A percentile compares a stretch with the other conserved stretches of the same genome.
Evolutionary conservation across 1,140 invertebrate genomes (phyloP).

Genomic region (Drosophila arawakana): DNA sequence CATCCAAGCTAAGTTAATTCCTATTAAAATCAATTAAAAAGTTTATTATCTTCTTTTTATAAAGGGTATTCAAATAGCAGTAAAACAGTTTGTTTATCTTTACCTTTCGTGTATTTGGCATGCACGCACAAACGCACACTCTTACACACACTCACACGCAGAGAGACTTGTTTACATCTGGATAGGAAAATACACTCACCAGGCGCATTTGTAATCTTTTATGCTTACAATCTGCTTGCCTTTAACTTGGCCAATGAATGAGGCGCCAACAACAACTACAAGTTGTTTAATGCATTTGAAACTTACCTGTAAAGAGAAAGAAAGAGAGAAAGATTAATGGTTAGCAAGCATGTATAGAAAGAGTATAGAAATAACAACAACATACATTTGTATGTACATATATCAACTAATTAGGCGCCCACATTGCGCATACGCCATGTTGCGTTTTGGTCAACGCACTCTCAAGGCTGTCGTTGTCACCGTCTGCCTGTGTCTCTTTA

Average conservation of each 20-base stretch:
- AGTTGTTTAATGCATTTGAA: constrained; percentile 15
- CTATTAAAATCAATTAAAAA: background rate
- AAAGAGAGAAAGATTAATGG: constrained; percentile 13
- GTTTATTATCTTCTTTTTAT: background rate
- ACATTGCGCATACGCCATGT: constrained; percentile 69
- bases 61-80: constrained; percentile 10
- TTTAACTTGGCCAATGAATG: constrained; percentile 11
- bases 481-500: background rate
- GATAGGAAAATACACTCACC: constrained; percentile 31
- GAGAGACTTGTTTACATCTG: constrained; percentile 26
- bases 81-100: background rate
- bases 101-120: constrained; percentile 2
- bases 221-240: constrained; percentile 30
- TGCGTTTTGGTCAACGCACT: constrained; percentile 69
- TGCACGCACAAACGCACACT: constrained; percentile 19
- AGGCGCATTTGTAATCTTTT: constrained; percentile 30
- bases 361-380: constrained; percentile 2
- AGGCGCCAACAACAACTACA: constrained; percentile 8
- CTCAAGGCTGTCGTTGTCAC: constrained; percentile 65
- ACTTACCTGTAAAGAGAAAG: constrained; percentile 46
- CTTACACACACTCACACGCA: background rate
- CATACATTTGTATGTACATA: constrained; percentile 2
- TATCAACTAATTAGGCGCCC: constrained; percentile 69
- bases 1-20: too few relatives aligned
- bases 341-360: constrained; percentile 26